Evolutionary conservation across 1,140 invertebrate genomes (phyloP).

Genomic region (Zaprionus lachaisei): DNA sequence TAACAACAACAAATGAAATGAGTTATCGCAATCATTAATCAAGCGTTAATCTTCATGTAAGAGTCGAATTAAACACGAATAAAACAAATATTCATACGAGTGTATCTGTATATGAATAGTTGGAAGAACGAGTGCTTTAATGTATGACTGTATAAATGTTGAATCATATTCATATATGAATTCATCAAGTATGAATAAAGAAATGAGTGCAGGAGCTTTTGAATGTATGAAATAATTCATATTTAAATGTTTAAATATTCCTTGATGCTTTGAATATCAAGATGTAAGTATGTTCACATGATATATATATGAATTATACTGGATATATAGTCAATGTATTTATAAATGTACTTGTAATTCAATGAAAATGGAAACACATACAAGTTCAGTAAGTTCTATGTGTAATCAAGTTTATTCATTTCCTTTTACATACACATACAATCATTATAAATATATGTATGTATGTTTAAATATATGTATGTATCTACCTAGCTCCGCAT

Average conservation of each 20-base stretch:
- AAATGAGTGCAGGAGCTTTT: neutral
- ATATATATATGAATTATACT: neutral
- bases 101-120: neutral
- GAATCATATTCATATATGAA: neutral
- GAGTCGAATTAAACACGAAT: conserved; percentile 21
- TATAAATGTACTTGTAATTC: too few relatives aligned
- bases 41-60: conserved; percentile 72
- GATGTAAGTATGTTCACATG: neutral
- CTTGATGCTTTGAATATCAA: neutral
- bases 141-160: neutral
- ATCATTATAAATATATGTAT: neutral
- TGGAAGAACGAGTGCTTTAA: neutral
- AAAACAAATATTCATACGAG: neutral
- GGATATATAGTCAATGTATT: too few relatives aligned
- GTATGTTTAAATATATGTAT: neutral
- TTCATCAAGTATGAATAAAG: too few relatives aligned
- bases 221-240: neutral
- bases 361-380: too few relatives aligned
- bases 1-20: conserved; percentile 67
- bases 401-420: too few relatives aligned
- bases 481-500: conserved; percentile 28
- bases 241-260: neutral
- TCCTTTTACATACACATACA: neutral
- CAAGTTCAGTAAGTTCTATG: too few relatives aligned
- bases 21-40: conserved; percentile 79